Evolutionary conservation across 1,140 invertebrate genomes (phyloP).

Genomic region (Panagrolaimus sp.): DNA sequence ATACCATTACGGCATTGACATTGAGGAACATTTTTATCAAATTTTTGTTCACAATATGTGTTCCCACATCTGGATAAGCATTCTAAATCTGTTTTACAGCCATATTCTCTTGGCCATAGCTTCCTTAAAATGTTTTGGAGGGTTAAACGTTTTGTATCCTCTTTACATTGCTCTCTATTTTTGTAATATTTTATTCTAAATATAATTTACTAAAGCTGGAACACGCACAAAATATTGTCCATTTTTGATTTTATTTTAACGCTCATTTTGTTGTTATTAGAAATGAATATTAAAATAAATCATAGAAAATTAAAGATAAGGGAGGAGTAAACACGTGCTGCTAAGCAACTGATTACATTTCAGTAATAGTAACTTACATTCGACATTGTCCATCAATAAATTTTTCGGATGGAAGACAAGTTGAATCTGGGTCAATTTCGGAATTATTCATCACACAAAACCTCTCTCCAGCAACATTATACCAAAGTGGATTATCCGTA

Average conservation of each 20-base stretch:
- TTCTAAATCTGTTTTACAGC: constrained; percentile 38
- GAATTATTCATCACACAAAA: constrained; percentile 34
- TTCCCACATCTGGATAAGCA: constrained; percentile 45
- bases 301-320: too few relatives aligned
- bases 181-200: too few relatives aligned
- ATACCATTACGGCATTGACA: constrained; percentile 50
- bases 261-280: too few relatives aligned
- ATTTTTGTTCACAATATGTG: constrained; percentile 48
- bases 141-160: too few relatives aligned
- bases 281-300: too few relatives aligned
- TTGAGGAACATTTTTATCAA: constrained; percentile 46
- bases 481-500: constrained; percentile 48
- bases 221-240: too few relatives aligned
- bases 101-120: constrained; percentile 53
- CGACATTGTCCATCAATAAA: constrained; percentile 50
- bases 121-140: constrained; percentile 37
- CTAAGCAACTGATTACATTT: too few relatives aligned
- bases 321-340: too few relatives aligned
- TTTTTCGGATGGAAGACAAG: constrained; percentile 53
- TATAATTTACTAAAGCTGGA: too few relatives aligned
- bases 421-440: constrained; percentile 42
- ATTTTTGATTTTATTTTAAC: too few relatives aligned
- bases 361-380: too few relatives aligned
- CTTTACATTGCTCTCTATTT: too few relatives aligned
- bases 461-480: constrained; percentile 42